Evolutionary conservation across 2,797 vertebrate genomes (phyloP), one percentile per base, ranked within the genome.

Genomic region (Cyprinodon diabolis): DNA sequence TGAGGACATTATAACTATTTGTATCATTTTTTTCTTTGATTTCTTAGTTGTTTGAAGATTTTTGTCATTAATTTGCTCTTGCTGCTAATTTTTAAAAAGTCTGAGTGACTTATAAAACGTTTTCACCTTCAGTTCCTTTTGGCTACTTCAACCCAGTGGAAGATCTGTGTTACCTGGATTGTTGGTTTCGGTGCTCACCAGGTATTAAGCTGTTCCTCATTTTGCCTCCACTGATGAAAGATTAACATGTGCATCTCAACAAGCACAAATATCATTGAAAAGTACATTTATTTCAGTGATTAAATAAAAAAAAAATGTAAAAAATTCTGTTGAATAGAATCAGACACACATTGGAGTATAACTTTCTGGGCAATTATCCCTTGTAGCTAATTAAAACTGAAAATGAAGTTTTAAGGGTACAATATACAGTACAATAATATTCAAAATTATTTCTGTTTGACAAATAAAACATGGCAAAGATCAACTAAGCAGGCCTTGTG

Each of bases 71-170:
- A 3, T 45, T 45, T 65, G 21, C 11, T 65, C 21, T 45, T 30
- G 5, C 6, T 51, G 25, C 13, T 45, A 21, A 15, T 43, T 8
- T 21, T 55, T 40, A 51, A 62, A 19, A 37, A 40, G 37, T 45
- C 12, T 63, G 23, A 55, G 12, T 56, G 55, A 48, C 54, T 65
- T 66, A 10, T 48, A 54, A 48, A 48, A 7, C 0, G 57, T 15
- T 21, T 48, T 66, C 19, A 54, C 12, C 30, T 48, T 23, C 19
- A 70, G 12, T 7, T 3, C 8, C 66, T 43, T 72, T 83, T 75
- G 68, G 71, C 75, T 35, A 73, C 68, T 71, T 49, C 9, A 4
- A 66, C 37, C 72, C 79, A 75, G 72, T 76, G 77, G 74, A 86
- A 14, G 80, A 71, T 76, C n/a, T 12, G 60, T n/a, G 72, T 68